Conservation (phyloP, 2,797 vertebrate genomes). For the Spondyliosoma cantharus region DNA sequence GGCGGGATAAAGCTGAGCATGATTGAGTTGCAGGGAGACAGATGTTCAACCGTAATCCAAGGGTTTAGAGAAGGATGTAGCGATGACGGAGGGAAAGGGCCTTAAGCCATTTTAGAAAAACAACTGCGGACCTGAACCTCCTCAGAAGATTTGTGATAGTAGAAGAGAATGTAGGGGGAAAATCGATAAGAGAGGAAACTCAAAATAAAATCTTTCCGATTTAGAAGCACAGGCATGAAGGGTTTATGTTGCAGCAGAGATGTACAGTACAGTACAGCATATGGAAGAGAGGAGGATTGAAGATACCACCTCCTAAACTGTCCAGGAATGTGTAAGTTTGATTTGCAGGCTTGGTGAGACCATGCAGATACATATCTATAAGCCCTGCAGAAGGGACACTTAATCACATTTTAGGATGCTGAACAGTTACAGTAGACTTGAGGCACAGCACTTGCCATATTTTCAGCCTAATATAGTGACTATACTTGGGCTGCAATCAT, state of each 20-base stretch:
- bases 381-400: slow-evolving; percentile 13
- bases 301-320: slow-evolving; percentile 12
- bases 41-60: slow-evolving; percentile 67
- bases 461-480: neutral
- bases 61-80: slow-evolving; percentile 46
- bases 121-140: neutral
- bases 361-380: slow-evolving; percentile 20
- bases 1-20: slow-evolving; percentile 23
- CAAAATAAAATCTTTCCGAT: slow-evolving; percentile 20
- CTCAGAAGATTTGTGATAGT: slow-evolving; percentile 14
- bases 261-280: neutral
- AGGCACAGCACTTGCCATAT: neutral
- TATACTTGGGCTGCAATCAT: too few species aligned
- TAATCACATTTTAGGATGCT: slow-evolving; percentile 24
- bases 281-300: neutral
- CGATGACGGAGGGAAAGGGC: slow-evolving; percentile 25
- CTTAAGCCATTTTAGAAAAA: slow-evolving; percentile 7
- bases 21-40: slow-evolving; percentile 59
- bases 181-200: slow-evolving; percentile 24
- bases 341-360: slow-evolving; percentile 33
- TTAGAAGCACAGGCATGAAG: slow-evolving; percentile 14
- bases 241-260: slow-evolving; percentile 19
- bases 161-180: neutral
- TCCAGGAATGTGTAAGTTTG: slow-evolving; percentile 22
- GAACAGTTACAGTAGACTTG: neutral